Conservation (phyloP, 2,797 vertebrate genomes). For the Melanotaenia boesemani region DNA sequence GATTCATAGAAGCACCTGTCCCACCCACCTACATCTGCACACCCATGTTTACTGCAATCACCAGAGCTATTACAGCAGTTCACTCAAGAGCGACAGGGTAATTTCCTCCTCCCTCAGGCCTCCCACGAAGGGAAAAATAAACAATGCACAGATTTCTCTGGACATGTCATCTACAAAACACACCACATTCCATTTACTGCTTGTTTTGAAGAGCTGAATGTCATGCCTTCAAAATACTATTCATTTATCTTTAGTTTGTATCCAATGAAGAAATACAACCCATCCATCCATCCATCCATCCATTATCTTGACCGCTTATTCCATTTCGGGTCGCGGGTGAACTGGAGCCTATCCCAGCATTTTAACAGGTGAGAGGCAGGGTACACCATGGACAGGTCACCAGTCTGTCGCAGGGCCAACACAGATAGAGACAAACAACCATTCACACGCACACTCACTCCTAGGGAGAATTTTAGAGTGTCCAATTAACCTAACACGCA, state of each 20-base stretch:
- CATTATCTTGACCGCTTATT: too few species aligned
- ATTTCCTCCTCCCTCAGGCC: slow-evolving; percentile 58
- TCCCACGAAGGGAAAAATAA: slow-evolving; percentile 40
- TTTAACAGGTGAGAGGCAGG: too few species aligned
- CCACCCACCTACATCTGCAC: slow-evolving; percentile 35
- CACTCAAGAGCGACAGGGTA: slow-evolving; percentile 46
- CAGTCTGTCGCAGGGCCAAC: too few species aligned
- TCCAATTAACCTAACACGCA: too few species aligned
- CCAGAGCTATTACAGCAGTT: slow-evolving; percentile 40
- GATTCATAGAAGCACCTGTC: slow-evolving; percentile 56
- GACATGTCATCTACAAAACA: slow-evolving; percentile 19
- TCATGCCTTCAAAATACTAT: background rate
- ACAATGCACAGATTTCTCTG: slow-evolving; percentile 44
- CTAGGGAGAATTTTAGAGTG: too few species aligned
- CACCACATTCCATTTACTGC: slow-evolving; percentile 25
- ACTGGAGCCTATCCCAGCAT: too few species aligned
- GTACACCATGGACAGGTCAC: too few species aligned
- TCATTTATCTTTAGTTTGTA: slow-evolving; percentile 7
- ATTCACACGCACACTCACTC: too few species aligned
- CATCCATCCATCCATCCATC: too few species aligned
- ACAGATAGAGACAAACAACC: too few species aligned
- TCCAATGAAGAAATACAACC: background rate
- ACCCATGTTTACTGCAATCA: slow-evolving; percentile 47
- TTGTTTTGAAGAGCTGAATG: slow-evolving; percentile 7
- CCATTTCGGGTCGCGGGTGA: too few species aligned